Percentiles rank a stretch among this genome's conserved stretches.
Evolutionary conservation across 2,113 vertebrate species (phyloP).

Genomic region (Etheostoma cragini): DNA sequence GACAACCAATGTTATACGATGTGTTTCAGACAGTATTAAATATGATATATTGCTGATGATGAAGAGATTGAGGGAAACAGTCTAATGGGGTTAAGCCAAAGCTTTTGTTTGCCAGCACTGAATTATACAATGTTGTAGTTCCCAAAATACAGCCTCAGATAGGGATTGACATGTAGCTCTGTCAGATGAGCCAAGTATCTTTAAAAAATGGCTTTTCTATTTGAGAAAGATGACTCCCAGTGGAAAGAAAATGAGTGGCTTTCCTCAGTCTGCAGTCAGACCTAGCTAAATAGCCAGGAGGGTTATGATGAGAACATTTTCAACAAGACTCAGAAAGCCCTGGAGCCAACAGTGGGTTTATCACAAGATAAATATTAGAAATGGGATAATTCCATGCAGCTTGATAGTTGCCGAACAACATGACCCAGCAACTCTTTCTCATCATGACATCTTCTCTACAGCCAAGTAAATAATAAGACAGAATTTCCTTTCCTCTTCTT

Average conservation of each 20-base stretch:
- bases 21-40: neutral
- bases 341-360: slow-evolving; percentile 71
- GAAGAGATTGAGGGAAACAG: slow-evolving; percentile 1
- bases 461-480: slow-evolving; percentile 70
- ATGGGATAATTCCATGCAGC: slow-evolving; percentile 63
- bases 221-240: slow-evolving; percentile 44
- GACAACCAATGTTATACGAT: neutral
- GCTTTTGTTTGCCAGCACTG: neutral
- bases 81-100: slow-evolving; percentile 11
- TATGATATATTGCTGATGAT: neutral
- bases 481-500: slow-evolving; percentile 62
- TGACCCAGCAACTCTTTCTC: slow-evolving; percentile 65
- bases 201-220: slow-evolving; percentile 27
- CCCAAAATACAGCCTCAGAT: slow-evolving; percentile 12
- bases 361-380: slow-evolving; percentile 74
- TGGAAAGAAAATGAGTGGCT: slow-evolving; percentile 41
- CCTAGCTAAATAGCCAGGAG: slow-evolving; percentile 70
- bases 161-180: slow-evolving; percentile 11
- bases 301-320: slow-evolving; percentile 65
- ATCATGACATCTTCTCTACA: slow-evolving; percentile 76
- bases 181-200: slow-evolving; percentile 32
- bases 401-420: slow-evolving; percentile 66
- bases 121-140: neutral
- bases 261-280: slow-evolving; percentile 59
- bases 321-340: slow-evolving; percentile 64